These are phyloP conservation scores for Melinopterus prodromus DNA, from an alignment of 2,888 invertebrate species.

Conservation along the genomic window DNA sequence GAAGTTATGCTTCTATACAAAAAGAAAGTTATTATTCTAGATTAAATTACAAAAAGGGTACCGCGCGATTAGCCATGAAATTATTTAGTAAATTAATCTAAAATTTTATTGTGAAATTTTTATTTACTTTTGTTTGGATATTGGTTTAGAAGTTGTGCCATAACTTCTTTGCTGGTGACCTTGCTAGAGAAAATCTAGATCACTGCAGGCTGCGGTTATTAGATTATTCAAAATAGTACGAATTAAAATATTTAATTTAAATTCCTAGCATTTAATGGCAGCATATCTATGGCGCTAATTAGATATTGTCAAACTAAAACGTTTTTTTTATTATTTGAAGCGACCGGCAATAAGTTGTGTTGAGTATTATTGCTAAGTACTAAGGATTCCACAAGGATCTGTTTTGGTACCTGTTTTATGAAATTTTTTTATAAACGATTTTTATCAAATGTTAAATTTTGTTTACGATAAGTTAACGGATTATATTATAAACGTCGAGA, in stretches of 20 bases:
- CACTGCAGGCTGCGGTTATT: background rate
- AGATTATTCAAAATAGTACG: background rate
- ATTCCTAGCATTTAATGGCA: too few species aligned
- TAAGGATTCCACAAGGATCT: too few species aligned
- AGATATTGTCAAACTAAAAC: background rate
- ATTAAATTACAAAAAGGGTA: background rate
- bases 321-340: too few species aligned
- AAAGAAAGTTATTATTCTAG: background rate
- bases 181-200: background rate
- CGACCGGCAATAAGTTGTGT: too few species aligned
- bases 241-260: background rate
- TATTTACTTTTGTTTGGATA: background rate
- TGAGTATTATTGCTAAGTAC: too few species aligned
- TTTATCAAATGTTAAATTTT: too few species aligned
- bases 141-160: background rate
- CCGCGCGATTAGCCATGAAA: background rate
- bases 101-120: background rate
- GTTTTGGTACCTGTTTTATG: too few species aligned
- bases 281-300: background rate
- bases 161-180: background rate
- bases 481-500: too few species aligned
- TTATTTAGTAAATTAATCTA: background rate
- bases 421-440: too few species aligned
- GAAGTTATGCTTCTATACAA: background rate
- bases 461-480: too few species aligned